These are phyloP conservation scores for Noctua comes DNA, from an alignment of 2,888 invertebrate genomes.

Conservation along the genomic window DNA sequence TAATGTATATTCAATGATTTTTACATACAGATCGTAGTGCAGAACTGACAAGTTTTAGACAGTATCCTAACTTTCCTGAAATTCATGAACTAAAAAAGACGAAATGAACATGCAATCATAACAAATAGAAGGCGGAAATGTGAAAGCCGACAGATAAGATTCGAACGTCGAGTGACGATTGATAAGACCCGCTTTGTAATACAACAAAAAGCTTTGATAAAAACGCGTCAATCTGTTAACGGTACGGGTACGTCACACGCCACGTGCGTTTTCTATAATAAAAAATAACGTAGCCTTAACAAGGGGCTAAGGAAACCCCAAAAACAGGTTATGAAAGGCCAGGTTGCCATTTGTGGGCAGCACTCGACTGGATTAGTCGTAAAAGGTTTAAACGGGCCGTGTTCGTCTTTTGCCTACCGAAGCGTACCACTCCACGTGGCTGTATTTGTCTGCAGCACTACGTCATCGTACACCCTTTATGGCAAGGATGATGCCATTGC, in stretches of 20 bases:
- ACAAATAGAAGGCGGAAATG: conserved; percentile 52
- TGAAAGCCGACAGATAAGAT: conserved; percentile 55
- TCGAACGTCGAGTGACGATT: conserved; percentile 50
- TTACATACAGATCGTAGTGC: conserved; percentile 18
- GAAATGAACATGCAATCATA: conserved; percentile 52
- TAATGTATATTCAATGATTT: conserved; percentile 9
- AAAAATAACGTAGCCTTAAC: conserved; percentile 78
- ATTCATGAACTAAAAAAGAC: conserved; percentile 34
- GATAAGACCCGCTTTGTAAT: conserved; percentile 52
- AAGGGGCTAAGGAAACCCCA: conserved; percentile 88
- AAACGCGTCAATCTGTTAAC: conserved; percentile 60
- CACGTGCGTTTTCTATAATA: conserved; percentile 76
- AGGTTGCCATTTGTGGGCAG: conserved; percentile 88
- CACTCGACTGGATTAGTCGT: conserved; percentile 89
- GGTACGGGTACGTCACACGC: conserved; percentile 62
- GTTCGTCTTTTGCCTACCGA: conserved; percentile 84
- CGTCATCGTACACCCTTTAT: conserved; percentile 85
- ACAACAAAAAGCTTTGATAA: conserved; percentile 50
- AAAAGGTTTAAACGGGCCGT: conserved; percentile 89
- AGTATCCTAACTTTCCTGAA: conserved; percentile 12
- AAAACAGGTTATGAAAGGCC: conserved; percentile 90
- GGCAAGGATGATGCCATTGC: conserved; percentile 81
- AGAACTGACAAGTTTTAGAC: conserved; percentile 21
- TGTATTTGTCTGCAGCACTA: conserved; percentile 82
- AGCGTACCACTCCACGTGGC: conserved; percentile 81